Percentiles rank a stretch among this genome's conserved stretches.
Evolutionary conservation across 1,140 invertebrate species (phyloP).

Genomic region (Reticulitermes speratus): DNA sequence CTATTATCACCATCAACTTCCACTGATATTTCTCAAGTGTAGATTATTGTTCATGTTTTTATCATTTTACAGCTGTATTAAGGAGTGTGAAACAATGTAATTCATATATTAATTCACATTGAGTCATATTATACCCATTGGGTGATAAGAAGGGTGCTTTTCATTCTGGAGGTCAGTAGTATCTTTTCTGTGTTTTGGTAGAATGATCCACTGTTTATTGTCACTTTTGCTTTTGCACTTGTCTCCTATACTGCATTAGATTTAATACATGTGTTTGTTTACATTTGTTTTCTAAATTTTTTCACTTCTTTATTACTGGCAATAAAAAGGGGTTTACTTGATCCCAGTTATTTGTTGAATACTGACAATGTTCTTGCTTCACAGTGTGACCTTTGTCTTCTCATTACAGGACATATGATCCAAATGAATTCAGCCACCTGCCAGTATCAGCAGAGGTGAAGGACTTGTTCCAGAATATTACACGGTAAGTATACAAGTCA

Average conservation of each 20-base stretch:
- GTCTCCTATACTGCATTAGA: neutral
- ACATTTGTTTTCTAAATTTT: no score
- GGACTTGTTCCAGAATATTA: slow-evolving; percentile 91
- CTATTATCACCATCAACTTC: neutral
- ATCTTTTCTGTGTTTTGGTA: no score
- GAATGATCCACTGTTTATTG: neutral
- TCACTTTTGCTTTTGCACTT: neutral
- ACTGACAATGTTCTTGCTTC: no score
- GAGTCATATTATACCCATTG: neutral
- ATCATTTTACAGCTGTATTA: no score
- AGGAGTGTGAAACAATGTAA: neutral
- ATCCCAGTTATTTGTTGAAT: no score
- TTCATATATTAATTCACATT: neutral
- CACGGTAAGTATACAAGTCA: slow-evolving; percentile 60
- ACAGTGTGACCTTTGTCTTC: neutral
- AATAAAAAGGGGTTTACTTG: no score
- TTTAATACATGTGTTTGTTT: no score
- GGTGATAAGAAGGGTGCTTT: neutral
- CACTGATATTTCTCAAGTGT: neutral
- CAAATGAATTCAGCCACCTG: slow-evolving; percentile 80
- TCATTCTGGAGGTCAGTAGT: neutral
- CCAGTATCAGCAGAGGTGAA: slow-evolving; percentile 81
- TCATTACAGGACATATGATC: slow-evolving; percentile 68
- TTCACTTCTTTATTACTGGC: no score
- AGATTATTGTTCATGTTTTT: neutral